Evolutionary conservation across 2,113 vertebrate species (phyloP), one percentile per base, ranked within the genome.

Genomic region (Siniperca knerii): DNA sequence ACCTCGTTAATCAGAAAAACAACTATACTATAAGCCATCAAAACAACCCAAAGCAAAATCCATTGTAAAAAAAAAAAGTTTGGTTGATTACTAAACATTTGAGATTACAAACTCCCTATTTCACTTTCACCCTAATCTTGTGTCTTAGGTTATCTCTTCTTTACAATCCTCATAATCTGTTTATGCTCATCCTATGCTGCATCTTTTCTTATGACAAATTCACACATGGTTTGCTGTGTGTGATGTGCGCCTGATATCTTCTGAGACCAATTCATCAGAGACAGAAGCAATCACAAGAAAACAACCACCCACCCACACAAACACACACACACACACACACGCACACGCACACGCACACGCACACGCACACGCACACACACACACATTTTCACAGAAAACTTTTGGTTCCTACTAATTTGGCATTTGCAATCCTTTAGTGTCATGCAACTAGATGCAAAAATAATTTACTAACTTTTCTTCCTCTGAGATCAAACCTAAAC

Each of bases 1-100:
- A 87, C 71, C 68, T 65, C 11, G 54, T 77, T 79, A 73, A 6
- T 52, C n/a, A 62, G 55, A 54, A 74, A 50, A 64, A 33, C 42
- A 13, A 57, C 21, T n/a, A 29, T 9, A 67, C 46, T 37, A 18
- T 60, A 60, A 78, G 55, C 70, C 44, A 11, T 40, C 3, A 64
- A 61, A 69, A 65, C 25, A 67, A 37, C 33, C 9, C 20, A 29
- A 52, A 40, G 23, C 0, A 8, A 89, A 91, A 77, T 73, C 35
- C 23, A 35, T 40, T 46, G 25, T 40, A 25, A 66, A 66, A 8
- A 65, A 69, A 50, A 72, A 21, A 23, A 60, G 5, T 48, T 68
- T 46, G 16, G 8, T 6, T 73, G 40, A 66, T 35, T 80, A 8
- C 25, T 48, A 40, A 25, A 48, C 40, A 68, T 79, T 68, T 48